Base-by-base conservation (phyloP, 2,113 vertebrate species). In the Octodon degus region DNA sequence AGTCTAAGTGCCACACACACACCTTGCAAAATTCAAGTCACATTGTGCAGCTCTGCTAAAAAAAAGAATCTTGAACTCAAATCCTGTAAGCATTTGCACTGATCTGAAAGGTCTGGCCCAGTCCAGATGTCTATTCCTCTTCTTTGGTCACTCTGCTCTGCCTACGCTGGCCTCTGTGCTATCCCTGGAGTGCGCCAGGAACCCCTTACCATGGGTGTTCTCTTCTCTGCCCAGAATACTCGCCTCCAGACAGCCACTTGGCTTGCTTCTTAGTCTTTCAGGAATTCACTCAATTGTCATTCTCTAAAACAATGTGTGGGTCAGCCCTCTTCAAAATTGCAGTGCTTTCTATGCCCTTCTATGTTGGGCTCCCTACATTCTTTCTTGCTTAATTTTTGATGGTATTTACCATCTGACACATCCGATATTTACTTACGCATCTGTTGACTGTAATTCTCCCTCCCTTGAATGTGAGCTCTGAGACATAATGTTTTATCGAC, bases 1-100 rank as follows among this genome's bases (percentile, higher is more conserved):
- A 76, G 40, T 34, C 25, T 91, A 58, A 91, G 89, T 67, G 63
- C 37, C 58, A 80, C 43, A 93, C 3, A 84, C 50, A 91, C 94
- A 47, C 63, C 25, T 84, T 74, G 53, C 2, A 62, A 37, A 87
- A 43, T 86, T n/a, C 47, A 81, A 92, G 63, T 60, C 32, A 68
- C 55, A 70, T 60, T 83, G 50, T 10, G 55, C n/a, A 17, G 20
- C 11, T 25, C 34, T 79, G 37, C 72, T 83, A 55, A 74, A 83
- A 77, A 91, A 19, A 79, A 89, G 50, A 25, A 24, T 43, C 43
- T 72, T 8, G 9, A 14, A 89, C n/a, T 27, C 12, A 14, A 60
- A 11, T 91, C 34, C 30, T 93, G 50, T 83, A 83, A 77, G 20
- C 22, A 19, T 5, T 70, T 43, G 24, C 4, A 7, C 82, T 86